Evolutionary conservation across 2,888 invertebrate genomes (phyloP), one percentile per base, ranked within the genome.

Genomic region (Harpalus rubripes): DNA sequence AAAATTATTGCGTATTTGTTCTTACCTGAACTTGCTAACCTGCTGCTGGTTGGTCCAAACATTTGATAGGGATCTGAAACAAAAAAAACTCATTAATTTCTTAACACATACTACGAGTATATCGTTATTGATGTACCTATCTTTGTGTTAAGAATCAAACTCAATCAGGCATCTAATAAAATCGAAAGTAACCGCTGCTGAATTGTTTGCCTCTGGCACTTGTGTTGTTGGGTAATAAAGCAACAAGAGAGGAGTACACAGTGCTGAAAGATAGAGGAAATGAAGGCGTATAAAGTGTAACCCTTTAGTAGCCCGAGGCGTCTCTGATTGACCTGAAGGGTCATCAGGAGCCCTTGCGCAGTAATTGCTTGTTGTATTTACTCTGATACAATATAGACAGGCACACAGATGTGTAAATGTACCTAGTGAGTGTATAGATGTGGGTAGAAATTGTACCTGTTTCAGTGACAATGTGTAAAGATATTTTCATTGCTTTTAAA

Each of bases 1-100:
- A 3, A 44, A 10, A 44, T 52, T 12, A 52, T 5, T 44, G 6
- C 44, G 6, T n/a, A 10, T 44, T 2, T 52, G 8, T 52, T 52
- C 92, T 94, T 92, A 97, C 97, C 97, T 93, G 98, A 98, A 92
- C 97, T 98, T 84, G 98, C 98, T 91, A 98, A 93, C 90, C 98
- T 95, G 93, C 98, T 98, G 93, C 98, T 98, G 87, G 98, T 98
- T 86, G 98, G 97, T 86, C 98, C 98, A 92, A 98, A 98, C 96
- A 98, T 97, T 94, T 98, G 98, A 94, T 98, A 98, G 91, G 98
- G 98, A 96, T 98, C 98, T 98, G 95, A 85, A 95, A 95, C 89
- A 90, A 91, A 88, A 88, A 88, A 88, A 86, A 85, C 59, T 32
- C 26, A 26, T 41, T 0, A 74, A 68, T 39, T 74, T 72, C 15